A percentile compares a stretch with the other conserved stretches of the same genome.
Conservation (phyloP, 1,140 invertebrate genomes). For the Steinernema feltiae region DNA sequence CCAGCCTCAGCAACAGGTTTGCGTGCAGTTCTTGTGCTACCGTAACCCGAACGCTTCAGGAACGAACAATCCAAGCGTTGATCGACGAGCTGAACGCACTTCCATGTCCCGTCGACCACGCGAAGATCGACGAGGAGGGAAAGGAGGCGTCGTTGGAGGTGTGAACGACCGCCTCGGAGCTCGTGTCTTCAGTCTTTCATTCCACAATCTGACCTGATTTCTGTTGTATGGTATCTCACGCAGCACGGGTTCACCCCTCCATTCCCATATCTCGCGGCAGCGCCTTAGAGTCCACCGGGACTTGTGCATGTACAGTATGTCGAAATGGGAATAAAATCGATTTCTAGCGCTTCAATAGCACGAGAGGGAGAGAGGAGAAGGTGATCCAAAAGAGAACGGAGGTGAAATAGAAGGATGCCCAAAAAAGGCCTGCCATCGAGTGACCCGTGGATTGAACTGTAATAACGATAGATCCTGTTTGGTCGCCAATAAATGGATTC, state of each 20-base stretch:
- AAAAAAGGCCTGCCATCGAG: too few species aligned
- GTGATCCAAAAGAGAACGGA: too few species aligned
- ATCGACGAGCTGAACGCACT: slow-evolving; percentile 33
- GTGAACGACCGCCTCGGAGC: not conserved
- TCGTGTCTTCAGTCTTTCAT: not conserved
- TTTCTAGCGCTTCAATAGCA: too few species aligned
- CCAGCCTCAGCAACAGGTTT: slow-evolving; percentile 31
- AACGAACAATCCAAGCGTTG: slow-evolving; percentile 26
- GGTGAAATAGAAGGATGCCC: too few species aligned
- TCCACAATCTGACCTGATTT: not conserved
- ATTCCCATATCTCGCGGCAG: slow-evolving; percentile 9
- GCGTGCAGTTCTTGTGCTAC: too few species aligned
- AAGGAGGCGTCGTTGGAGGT: not conserved
- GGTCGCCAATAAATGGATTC: too few species aligned
- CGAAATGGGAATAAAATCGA: not conserved
- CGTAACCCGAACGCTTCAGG: too few species aligned
- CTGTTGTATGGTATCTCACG: not conserved
- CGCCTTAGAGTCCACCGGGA: too few species aligned
- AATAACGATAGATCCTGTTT: too few species aligned
- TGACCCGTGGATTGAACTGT: too few species aligned
- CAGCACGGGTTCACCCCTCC: slow-evolving; percentile 7
- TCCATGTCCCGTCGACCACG: slow-evolving; percentile 27
- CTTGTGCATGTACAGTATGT: not conserved
- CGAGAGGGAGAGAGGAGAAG: too few species aligned
- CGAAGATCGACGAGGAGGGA: not conserved